phyloP scores from a whole-genome alignment of 2,888 invertebrate genomes.

The Scrobipalpa costella region DNA sequence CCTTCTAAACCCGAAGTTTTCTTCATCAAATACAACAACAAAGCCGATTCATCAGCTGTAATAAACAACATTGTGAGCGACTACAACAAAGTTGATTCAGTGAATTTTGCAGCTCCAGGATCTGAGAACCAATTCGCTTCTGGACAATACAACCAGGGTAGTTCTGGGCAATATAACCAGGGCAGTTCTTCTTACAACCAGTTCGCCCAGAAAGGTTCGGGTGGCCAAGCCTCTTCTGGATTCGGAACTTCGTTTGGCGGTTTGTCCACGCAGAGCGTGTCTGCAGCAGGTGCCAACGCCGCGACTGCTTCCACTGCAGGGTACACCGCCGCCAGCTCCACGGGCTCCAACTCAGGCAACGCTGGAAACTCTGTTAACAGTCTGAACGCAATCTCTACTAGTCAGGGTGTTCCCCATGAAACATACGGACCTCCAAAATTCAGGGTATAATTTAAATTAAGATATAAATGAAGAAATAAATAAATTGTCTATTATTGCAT shows the following conservation, averaged over 20 bases:
- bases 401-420: conserved; percentile 71
- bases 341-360: conserved; percentile 32
- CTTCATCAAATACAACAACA: conserved; percentile 89
- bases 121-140: conserved; percentile 20
- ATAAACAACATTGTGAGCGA: conserved; percentile 72
- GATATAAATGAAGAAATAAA: conserved; percentile 11
- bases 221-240: neutral
- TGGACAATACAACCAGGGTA: conserved; percentile 21
- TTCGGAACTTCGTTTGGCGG: conserved; percentile 3
- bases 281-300: neutral
- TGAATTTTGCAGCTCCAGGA: conserved; percentile 30
- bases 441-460: conserved; percentile 39
- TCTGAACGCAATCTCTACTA: conserved; percentile 55
- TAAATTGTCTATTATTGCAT: neutral
- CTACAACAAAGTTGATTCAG: conserved; percentile 51
- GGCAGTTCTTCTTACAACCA: neutral
- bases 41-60: conserved; percentile 73
- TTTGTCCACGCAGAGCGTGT: neutral
- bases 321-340: conserved; percentile 31
- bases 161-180: conserved; percentile 1
- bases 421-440: conserved; percentile 69
- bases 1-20: conserved; percentile 89
- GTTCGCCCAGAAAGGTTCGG: conserved; percentile 2
- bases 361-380: conserved; percentile 43
- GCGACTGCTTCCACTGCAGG: conserved; percentile 20